These are phyloP conservation scores for Masnerella sp. DNA, from an alignment of 2,888 invertebrate genomes.

Conservation along the genomic window DNA sequence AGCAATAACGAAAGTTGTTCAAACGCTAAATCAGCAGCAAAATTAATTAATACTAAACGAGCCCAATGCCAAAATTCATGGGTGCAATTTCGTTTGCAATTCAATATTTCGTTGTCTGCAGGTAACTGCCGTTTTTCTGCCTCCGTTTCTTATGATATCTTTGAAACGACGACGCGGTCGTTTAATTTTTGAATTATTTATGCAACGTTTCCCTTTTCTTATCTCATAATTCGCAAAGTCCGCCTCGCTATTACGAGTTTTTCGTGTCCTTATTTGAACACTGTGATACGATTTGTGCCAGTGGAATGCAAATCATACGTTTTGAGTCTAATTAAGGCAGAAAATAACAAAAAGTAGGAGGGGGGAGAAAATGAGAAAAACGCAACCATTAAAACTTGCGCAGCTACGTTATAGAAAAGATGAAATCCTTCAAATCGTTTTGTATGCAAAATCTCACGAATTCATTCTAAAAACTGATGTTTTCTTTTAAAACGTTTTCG, in stretches of 20 bases:
- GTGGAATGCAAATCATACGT: slow-evolving; percentile 13
- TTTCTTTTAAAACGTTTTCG: no score
- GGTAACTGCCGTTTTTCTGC: slow-evolving; percentile 3
- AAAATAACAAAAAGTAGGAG: slow-evolving; percentile 7
- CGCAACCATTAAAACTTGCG: no score
- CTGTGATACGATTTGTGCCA: not conserved
- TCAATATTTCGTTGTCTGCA: slow-evolving; percentile 5
- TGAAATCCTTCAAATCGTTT: not conserved
- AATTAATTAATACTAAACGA: slow-evolving; percentile 27
- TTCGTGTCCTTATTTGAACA: slow-evolving; percentile 10
- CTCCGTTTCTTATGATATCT: slow-evolving; percentile 8
- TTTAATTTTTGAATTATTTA: slow-evolving; percentile 11
- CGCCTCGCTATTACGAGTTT: not conserved
- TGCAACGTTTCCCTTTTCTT: not conserved
- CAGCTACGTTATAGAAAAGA: no score
- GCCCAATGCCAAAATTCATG: slow-evolving; percentile 16
- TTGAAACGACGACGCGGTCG: slow-evolving; percentile 3
- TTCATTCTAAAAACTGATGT: no score
- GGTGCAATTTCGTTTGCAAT: slow-evolving; percentile 12
- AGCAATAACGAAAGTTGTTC: slow-evolving; percentile 24
- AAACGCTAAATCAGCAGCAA: slow-evolving; percentile 15
- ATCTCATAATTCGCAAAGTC: not conserved
- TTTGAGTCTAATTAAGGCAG: slow-evolving; percentile 10
- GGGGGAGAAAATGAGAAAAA: slow-evolving; percentile 8
- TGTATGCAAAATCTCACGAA: slow-evolving; percentile 5